A percentile compares a stretch with the other conserved stretches of the same genome.
Evolutionary conservation across 2,113 vertebrate species (phyloP).

Genomic region (Limanda limanda): DNA sequence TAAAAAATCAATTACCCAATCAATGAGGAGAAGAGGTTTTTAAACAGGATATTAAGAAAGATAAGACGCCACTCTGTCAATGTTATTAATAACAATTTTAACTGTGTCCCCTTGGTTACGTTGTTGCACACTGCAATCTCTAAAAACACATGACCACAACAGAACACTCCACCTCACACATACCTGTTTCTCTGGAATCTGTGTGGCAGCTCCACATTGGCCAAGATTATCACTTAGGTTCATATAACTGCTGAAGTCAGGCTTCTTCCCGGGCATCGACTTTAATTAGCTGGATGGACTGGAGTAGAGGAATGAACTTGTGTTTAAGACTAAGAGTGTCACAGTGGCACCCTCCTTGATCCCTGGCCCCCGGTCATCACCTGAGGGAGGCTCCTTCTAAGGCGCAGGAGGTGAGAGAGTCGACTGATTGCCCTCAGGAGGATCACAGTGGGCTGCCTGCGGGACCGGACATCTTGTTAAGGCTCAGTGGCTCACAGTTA

Average conservation of each 20-base stretch:
- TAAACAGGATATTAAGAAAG: slow-evolving; percentile 73
- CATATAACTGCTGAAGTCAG: slow-evolving; percentile 50
- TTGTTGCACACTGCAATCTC: slow-evolving; percentile 17
- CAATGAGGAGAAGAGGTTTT: slow-evolving; percentile 68
- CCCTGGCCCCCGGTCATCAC: slow-evolving; percentile 55
- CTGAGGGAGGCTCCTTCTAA: slow-evolving; percentile 58
- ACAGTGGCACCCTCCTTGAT: slow-evolving; percentile 69
- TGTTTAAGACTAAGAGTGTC: slow-evolving; percentile 63
- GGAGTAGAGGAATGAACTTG: slow-evolving; percentile 58
- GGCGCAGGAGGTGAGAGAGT: slow-evolving; percentile 67
- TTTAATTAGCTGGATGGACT: slow-evolving; percentile 72
- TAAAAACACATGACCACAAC: not conserved
- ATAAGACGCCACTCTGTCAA: slow-evolving; percentile 63
- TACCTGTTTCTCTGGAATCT: slow-evolving; percentile 23
- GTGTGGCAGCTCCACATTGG: slow-evolving; percentile 7
- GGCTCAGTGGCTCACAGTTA: slow-evolving; percentile 70
- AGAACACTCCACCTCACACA: not conserved
- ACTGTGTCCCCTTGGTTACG: slow-evolving; percentile 21
- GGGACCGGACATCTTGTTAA: slow-evolving; percentile 77
- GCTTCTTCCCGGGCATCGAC: slow-evolving; percentile 43
- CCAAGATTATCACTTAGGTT: slow-evolving; percentile 41
- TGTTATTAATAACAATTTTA: slow-evolving; percentile 61
- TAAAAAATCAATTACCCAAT: slow-evolving; percentile 71
- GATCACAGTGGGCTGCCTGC: slow-evolving; percentile 66
- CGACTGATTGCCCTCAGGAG: slow-evolving; percentile 78